Conservation (phyloP, 2,888 invertebrate genomes). For the Cremastobaeus sp. region DNA sequence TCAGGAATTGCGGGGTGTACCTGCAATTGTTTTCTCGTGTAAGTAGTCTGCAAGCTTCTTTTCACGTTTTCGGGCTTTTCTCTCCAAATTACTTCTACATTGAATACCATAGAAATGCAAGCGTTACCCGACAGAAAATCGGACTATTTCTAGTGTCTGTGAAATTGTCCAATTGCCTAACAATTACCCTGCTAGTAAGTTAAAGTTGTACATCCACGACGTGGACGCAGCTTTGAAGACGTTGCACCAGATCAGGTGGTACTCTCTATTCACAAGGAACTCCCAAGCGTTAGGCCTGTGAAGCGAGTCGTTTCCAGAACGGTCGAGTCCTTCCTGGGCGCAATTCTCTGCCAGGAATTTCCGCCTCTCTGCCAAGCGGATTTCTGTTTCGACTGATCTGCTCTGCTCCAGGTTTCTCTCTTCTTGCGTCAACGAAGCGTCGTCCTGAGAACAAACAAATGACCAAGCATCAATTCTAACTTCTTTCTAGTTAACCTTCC, state of each 20-base stretch:
- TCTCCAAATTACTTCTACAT: too few relatives aligned
- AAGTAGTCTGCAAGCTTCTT: not conserved
- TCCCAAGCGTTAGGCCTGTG: constrained; percentile 91
- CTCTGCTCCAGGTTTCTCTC: constrained; percentile 77
- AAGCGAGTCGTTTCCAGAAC: constrained; percentile 80
- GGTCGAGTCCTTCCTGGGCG: constrained; percentile 82
- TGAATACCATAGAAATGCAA: too few relatives aligned
- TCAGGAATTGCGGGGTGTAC: constrained; percentile 87
- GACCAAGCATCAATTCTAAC: too few relatives aligned
- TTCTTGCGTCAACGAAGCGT: constrained; percentile 71
- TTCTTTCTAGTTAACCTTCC: too few relatives aligned
- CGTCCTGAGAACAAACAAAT: constrained; percentile 66
- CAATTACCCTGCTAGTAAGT: constrained; percentile 86
- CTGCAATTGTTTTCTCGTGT: constrained; percentile 68
- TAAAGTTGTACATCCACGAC: constrained; percentile 95
- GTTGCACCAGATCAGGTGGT: constrained; percentile 90
- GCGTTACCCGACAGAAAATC: too few relatives aligned
- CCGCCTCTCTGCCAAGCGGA: constrained; percentile 81
- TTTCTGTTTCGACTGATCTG: constrained; percentile 81
- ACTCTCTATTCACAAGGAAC: constrained; percentile 88
- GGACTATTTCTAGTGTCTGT: too few relatives aligned
- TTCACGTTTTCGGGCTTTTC: constrained; percentile 7
- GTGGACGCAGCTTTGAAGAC: constrained; percentile 90
- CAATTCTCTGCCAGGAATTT: constrained; percentile 82
- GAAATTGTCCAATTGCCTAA: too few relatives aligned